These are phyloP conservation scores for Drosophila picticornis DNA, from an alignment of 2,888 invertebrate species.

Conservation along the genomic window DNA sequence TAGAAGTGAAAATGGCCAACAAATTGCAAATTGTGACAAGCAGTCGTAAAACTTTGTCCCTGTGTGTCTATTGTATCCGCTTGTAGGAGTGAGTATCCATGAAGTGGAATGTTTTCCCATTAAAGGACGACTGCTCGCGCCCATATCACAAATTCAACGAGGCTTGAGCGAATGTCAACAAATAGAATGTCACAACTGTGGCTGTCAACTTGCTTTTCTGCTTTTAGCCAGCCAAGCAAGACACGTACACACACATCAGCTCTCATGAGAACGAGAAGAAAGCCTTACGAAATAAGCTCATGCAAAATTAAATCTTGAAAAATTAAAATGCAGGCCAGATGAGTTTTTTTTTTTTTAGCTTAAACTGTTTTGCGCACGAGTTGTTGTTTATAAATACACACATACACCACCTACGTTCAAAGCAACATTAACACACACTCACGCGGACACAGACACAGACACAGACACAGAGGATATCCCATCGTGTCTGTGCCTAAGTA, in stretches of 20 bases:
- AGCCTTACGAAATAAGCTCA: constrained; percentile 56
- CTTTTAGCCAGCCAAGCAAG: constrained; percentile 2
- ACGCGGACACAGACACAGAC: constrained; percentile 8
- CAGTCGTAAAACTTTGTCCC: constrained; percentile 50
- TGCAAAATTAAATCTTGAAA: constrained; percentile 78
- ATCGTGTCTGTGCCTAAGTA: constrained; percentile 61
- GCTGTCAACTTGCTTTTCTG: constrained; percentile 42
- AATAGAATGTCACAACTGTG: constrained; percentile 59
- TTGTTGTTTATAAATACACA: constrained; percentile 46
- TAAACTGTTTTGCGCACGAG: constrained; percentile 69
- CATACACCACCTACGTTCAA: constrained; percentile 8
- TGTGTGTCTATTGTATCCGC: background rate
- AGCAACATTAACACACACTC: constrained; percentile 7
- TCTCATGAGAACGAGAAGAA: constrained; percentile 7
- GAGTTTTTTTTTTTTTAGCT: constrained; percentile 45
- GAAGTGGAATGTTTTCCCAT: constrained; percentile 28
- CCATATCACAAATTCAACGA: constrained; percentile 60
- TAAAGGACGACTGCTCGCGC: constrained; percentile 30
- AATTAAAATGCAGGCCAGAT: constrained; percentile 76
- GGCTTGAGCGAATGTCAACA: constrained; percentile 70
- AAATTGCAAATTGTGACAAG: constrained; percentile 51
- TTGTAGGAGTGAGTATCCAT: background rate
- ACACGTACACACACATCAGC: constrained; percentile 11
- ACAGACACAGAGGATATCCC: constrained; percentile 15
- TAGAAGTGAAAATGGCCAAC: constrained; percentile 31